These are phyloP conservation scores for Ellobius talpinus DNA, from an alignment of 2,113 vertebrate genomes.

Conservation along the genomic window DNA sequence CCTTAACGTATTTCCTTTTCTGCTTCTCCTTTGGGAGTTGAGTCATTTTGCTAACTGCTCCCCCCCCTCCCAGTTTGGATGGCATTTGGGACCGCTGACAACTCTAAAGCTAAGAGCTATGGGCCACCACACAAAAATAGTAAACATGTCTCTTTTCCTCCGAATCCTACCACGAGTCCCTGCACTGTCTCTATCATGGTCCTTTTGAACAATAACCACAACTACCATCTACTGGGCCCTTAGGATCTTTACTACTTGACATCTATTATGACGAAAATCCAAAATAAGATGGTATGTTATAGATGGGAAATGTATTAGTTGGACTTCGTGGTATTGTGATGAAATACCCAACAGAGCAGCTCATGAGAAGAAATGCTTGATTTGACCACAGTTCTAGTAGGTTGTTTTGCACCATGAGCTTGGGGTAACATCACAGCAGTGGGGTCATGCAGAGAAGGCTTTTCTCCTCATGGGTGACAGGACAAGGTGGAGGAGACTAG, in stretches of 20 bases:
- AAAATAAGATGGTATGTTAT: neutral
- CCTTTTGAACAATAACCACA: neutral
- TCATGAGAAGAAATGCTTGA: neutral
- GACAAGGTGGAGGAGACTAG: neutral
- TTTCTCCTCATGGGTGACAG: neutral
- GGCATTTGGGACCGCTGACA: neutral
- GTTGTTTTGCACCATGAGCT: neutral
- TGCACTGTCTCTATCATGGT: neutral
- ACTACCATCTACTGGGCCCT: neutral
- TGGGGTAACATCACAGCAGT: neutral
- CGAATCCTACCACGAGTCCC: neutral
- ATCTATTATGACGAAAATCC: neutral
- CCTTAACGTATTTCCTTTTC: neutral
- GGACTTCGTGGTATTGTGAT: too few relatives aligned
- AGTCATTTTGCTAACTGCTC: conserved; percentile 26
- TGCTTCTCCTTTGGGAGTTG: neutral
- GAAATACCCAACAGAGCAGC: neutral
- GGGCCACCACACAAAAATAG: neutral
- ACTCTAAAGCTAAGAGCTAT: conserved; percentile 6
- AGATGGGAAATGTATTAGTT: neutral
- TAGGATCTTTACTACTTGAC: neutral
- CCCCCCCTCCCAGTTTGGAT: neutral
- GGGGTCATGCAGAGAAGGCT: neutral
- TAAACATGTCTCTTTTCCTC: neutral
- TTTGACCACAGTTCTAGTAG: neutral